These are phyloP conservation scores for Thamnophis elegans DNA, from an alignment of 2,797 vertebrate species.

Conservation along the genomic window DNA sequence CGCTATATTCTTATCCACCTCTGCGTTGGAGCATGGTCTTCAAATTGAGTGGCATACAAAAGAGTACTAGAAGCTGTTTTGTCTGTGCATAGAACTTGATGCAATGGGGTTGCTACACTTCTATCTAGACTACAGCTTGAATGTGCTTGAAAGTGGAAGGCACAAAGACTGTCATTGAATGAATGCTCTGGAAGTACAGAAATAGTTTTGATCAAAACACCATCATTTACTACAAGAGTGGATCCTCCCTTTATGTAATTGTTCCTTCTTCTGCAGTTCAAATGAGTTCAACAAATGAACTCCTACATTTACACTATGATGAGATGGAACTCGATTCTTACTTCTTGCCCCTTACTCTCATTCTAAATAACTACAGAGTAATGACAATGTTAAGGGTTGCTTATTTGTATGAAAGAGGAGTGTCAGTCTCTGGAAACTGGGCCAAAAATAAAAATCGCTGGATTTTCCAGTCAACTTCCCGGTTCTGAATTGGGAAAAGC, in stretches of 20 bases:
- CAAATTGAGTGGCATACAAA: background rate
- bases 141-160: background rate
- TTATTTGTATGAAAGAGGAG: background rate
- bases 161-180: background rate
- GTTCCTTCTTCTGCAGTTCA: background rate
- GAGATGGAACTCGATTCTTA: background rate
- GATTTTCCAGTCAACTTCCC: background rate
- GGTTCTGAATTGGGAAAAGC: background rate
- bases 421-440: background rate
- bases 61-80: background rate
- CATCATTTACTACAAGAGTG: background rate
- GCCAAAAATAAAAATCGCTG: background rate
- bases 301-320: background rate
- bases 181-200: background rate
- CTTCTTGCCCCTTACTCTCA: background rate
- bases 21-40: background rate
- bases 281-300: background rate
- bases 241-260: background rate
- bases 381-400: background rate
- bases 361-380: background rate
- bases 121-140: background rate
- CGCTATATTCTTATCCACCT: background rate
- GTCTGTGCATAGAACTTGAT: background rate
- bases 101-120: background rate
- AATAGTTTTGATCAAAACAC: background rate